Evolutionary conservation across 2,797 vertebrate genomes (phyloP), one percentile per base, ranked within the genome.

Genomic region (Emydoidea blandingii): DNA sequence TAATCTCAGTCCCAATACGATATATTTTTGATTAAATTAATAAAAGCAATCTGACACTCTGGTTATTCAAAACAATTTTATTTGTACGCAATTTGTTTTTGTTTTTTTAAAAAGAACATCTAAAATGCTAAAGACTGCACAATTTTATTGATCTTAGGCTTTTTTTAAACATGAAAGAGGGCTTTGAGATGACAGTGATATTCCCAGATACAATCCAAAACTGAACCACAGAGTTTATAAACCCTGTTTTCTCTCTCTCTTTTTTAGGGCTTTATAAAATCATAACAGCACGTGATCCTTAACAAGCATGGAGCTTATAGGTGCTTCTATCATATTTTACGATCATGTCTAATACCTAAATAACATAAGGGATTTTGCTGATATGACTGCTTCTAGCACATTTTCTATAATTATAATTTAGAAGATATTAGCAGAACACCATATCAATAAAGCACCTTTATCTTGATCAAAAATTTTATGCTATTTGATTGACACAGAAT

Each of bases 301-400:
- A 79, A 93, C 49, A 37, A 89, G 59, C 8, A 31, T 4, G 18
- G 86, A 72, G 57, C 86, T 68, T 65, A 37, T 89, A 52, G 85
- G 16, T 27, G 88, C 31, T 85, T 87, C 65, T 88, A 79, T 91
- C 91, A 86, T 76, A 74, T 81, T 90, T 93, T 83, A 78, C 87
- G 79, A 87, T 10, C 54, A 79, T 76, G 37, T 91, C 87, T 94
- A 94, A 86, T 50, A 93, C 76, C 53, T 27, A 81, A 52, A n/a
- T 47, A 93, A 83, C 0, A 31, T 27, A 49, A 6, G 34, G 79
- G 82, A 82, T 59, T 57, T n/a, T 49, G 41, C 10, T 29, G 68
- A 76, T 47, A 56, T 25, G 88, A 88, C 82, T 79, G 81, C n/a
- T 95, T 85, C 76, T 10, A 44, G 41, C 2, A 3, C 53, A 81